phyloP scores from a whole-genome alignment of 2,888 invertebrate genomes.

The Limulus polyphemus region DNA sequence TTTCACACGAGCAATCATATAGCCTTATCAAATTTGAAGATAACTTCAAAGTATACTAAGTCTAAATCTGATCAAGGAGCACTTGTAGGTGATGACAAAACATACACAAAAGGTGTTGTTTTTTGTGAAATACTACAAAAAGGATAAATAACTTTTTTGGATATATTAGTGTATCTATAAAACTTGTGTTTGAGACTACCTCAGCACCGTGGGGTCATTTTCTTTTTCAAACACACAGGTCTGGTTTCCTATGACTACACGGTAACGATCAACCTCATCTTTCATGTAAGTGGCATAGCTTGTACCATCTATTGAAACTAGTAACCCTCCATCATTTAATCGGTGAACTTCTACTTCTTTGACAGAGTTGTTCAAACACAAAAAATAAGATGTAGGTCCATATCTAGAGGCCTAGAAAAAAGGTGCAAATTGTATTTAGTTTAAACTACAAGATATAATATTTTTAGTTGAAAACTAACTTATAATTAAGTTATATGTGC shows the following conservation, averaged over 20 bases:
- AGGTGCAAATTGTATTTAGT: background rate
- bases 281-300: slow-evolving; percentile 94
- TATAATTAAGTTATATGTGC: too few relatives aligned
- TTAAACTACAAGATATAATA: too few relatives aligned
- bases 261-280: slow-evolving; percentile 88
- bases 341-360: slow-evolving; percentile 89
- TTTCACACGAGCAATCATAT: too few relatives aligned
- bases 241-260: slow-evolving; percentile 90
- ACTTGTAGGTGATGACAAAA: too few relatives aligned
- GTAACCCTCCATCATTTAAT: slow-evolving; percentile 71
- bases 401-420: slow-evolving; percentile 56
- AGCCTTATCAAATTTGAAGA: too few relatives aligned
- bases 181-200: slow-evolving; percentile 35
- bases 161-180: too few relatives aligned
- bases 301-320: slow-evolving; percentile 85
- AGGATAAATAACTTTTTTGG: too few relatives aligned
- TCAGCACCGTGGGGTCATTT: slow-evolving; percentile 86
- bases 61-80: too few relatives aligned
- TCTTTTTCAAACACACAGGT: slow-evolving; percentile 98
- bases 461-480: too few relatives aligned
- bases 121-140: too few relatives aligned
- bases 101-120: too few relatives aligned
- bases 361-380: slow-evolving; percentile 88
- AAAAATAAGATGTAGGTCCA: slow-evolving; percentile 79
- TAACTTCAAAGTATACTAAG: too few relatives aligned